Conservation (phyloP, 1,140 invertebrate genomes). For the Aricia agestis region DNA sequence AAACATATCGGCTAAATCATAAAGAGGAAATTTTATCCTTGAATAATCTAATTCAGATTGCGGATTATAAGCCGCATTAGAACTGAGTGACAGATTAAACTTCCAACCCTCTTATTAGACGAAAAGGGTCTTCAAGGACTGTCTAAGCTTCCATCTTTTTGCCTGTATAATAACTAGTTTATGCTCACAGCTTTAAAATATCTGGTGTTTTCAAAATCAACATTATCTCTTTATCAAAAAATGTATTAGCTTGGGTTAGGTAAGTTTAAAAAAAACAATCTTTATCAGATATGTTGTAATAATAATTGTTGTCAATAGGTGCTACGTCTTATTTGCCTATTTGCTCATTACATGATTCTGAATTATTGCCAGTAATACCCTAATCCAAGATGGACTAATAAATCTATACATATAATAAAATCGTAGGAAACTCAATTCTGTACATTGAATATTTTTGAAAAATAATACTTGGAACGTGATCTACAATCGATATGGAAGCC, state of each 20-base stretch:
- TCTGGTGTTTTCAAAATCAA: too few species aligned
- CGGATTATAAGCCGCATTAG: constrained; percentile 7
- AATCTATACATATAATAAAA: too few species aligned
- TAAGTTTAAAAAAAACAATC: too few species aligned
- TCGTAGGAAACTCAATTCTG: too few species aligned
- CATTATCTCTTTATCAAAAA: too few species aligned
- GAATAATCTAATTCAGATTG: constrained; percentile 11
- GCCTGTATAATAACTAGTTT: not conserved
- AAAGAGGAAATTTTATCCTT: constrained; percentile 4
- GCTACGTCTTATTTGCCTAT: not conserved
- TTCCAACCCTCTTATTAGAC: constrained; percentile 14
- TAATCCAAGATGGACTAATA: too few species aligned
- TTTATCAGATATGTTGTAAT: too few species aligned
- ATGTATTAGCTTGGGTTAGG: too few species aligned
- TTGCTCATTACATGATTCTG: not conserved
- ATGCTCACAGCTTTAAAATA: not conserved
- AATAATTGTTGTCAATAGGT: too few species aligned
- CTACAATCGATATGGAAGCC: too few species aligned
- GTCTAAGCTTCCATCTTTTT: constrained; percentile 3
- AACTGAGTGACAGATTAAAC: constrained; percentile 15
- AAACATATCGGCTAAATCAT: not conserved
- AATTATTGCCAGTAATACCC: not conserved
- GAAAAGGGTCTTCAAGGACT: constrained; percentile 13
- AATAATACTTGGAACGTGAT: too few species aligned
- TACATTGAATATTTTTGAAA: too few species aligned